Evolutionary conservation across 2,888 invertebrate genomes (phyloP).

Genomic region (Acanthococcus lagerstroemiae): DNA sequence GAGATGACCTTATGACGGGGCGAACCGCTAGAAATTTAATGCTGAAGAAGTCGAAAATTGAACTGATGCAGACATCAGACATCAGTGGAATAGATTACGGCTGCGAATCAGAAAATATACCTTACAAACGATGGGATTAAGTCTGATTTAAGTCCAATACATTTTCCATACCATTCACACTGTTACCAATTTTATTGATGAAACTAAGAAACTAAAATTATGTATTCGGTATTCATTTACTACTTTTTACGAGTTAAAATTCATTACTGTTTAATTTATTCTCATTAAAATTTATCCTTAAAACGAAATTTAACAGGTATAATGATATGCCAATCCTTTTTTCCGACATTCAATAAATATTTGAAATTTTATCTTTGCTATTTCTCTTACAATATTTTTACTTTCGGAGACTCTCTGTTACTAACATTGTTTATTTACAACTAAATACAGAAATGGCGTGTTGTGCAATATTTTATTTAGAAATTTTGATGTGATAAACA

Average conservation of each 20-base stretch:
- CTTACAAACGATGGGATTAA: no score
- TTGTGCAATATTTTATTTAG: constrained; percentile 26
- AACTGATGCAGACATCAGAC: no score
- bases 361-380: neutral
- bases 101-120: no score
- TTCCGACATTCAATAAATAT: neutral
- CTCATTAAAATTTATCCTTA: neutral
- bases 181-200: constrained; percentile 1
- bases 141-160: no score
- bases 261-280: neutral
- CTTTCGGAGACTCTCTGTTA: neutral
- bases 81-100: no score
- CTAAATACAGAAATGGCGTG: constrained; percentile 26
- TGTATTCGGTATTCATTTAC: neutral
- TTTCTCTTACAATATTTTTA: neutral
- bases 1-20: no score
- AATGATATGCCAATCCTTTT: neutral
- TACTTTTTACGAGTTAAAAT: neutral
- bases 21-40: no score
- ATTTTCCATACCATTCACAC: no score
- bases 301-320: neutral
- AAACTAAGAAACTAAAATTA: neutral
- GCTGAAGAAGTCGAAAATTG: no score
- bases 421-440: constrained; percentile 26
- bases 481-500: constrained; percentile 13